Percentiles rank a stretch among this genome's conserved stretches.
These are phyloP conservation scores for Osmoderma eremita DNA, from an alignment of 2,888 invertebrate species.

Conservation along the genomic window DNA sequence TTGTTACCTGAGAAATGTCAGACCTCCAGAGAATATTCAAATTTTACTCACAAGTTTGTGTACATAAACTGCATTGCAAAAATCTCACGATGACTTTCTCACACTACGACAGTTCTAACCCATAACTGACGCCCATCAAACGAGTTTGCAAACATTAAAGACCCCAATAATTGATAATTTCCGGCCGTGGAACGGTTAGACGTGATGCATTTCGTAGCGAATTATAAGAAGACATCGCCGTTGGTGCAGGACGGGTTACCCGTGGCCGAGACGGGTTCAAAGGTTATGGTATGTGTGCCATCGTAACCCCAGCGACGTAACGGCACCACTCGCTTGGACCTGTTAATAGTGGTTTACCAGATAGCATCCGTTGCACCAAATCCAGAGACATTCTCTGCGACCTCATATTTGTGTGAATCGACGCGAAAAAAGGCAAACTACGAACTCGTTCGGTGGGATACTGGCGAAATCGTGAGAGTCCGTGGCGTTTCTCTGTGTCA, in stretches of 20 bases:
- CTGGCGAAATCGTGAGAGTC: conserved; percentile 27
- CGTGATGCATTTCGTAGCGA: conserved; percentile 20
- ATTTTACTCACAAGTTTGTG: too few relatives aligned
- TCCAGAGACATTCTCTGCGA: neutral
- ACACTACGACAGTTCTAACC: neutral
- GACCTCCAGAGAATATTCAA: too few relatives aligned
- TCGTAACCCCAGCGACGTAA: conserved; percentile 42
- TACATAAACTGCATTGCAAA: too few relatives aligned
- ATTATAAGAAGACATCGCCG: conserved; percentile 9
- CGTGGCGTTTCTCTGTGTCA: conserved; percentile 2
- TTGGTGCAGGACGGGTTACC: conserved; percentile 21
- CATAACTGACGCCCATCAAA: conserved; percentile 10
- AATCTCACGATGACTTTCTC: too few relatives aligned
- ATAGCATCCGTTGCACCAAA: conserved; percentile 4
- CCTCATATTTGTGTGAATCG: neutral
- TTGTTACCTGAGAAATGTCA: too few relatives aligned
- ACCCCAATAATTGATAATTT: conserved; percentile 31
- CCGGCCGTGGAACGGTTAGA: conserved; percentile 16
- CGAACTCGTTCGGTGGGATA: conserved; percentile 4
- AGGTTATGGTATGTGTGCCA: conserved; percentile 47
- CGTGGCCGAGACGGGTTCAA: conserved; percentile 41
- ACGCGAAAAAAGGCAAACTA: neutral
- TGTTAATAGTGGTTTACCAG: conserved; percentile 24
- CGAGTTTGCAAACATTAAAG: conserved; percentile 16
- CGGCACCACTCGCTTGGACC: conserved; percentile 35